Base-by-base conservation (phyloP, 2,113 vertebrate genomes). In the Lipotes vexillifer region DNA sequence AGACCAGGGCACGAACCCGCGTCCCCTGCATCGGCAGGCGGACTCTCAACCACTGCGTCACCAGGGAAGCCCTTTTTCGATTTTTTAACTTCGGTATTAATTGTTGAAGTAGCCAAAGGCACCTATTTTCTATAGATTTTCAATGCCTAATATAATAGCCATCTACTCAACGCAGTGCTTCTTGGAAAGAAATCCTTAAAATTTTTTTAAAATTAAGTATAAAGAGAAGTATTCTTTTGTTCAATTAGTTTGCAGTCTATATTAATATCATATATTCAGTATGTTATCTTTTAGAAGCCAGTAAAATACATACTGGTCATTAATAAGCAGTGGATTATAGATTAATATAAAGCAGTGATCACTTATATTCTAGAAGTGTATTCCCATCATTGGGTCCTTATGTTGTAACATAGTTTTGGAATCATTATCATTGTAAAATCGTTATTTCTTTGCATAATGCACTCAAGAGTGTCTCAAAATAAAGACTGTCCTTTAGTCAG, bases 71-170 rank as follows among this genome's bases (percentile, higher is more conserved):
- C 44, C 44, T 46, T 10, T 46, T 46, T 46, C 44, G 10, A 46
- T 46, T 46, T 12, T 98, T 98, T 92, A 97, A 92, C 96, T 98
- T 98, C 96, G 96, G 38, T 98, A 96, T 98, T 98, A 98, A 98
- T 98, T 98, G 97, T 82, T 97, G 82, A 98, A 97, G 83, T 96
- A 98, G 97, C 94, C 96, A 97, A 97, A 97, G 96, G 85, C 89
- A 98, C 84, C 81, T 98, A 61, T 97, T 98, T 98, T 96, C 59
- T 89, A 86, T 88, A 95, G 88, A 97, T 46, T 88, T 96, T 96
- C 96, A 97, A 97, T 97, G 94, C 92, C 94, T 96, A 49, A 96
- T 96, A 89, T 92, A 66, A 71, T 89, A 95, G 72, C 12, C 27
- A 75, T 98, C 93, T 97, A 77, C 57, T 97, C 90, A 96, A 96